Conservation (phyloP, 2,113 vertebrate genomes). For the Oxyura jamaicensis region DNA sequence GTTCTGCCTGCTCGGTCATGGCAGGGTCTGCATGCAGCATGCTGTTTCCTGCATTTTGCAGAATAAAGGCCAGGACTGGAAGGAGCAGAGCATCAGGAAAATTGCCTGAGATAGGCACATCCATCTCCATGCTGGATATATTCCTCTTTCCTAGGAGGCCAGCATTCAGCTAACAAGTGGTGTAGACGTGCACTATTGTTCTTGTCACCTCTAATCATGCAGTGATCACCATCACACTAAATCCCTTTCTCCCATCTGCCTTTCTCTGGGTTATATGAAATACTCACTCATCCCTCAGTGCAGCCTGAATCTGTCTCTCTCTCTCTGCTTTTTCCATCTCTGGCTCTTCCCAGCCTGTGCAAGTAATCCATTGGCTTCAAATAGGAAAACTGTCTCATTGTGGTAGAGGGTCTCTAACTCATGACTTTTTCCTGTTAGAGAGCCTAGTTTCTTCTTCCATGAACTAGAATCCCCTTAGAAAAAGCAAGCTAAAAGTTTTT, state of each 20-base stretch:
- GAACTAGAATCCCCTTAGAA: slow-evolving; percentile 18
- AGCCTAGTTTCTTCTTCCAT: background rate
- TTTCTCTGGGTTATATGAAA: background rate
- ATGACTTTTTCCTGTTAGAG: background rate
- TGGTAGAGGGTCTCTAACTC: background rate
- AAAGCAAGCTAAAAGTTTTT: slow-evolving; percentile 17
- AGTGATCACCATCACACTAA: background rate
- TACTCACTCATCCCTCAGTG: background rate
- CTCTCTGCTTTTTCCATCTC: background rate
- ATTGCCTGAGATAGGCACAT: background rate
- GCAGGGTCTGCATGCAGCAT: background rate
- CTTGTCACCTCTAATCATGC: slow-evolving; percentile 5
- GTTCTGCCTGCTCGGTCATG: background rate
- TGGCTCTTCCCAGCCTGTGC: background rate
- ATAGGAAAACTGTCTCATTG: background rate
- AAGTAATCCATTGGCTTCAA: background rate
- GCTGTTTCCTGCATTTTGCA: background rate
- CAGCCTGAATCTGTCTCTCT: background rate
- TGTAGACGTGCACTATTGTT: background rate
- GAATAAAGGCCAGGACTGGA: background rate
- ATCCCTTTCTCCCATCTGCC: background rate
- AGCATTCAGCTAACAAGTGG: background rate
- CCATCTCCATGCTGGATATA: background rate
- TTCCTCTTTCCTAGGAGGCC: background rate
- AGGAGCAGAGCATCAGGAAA: background rate